Evolutionary conservation across 2,888 invertebrate species (phyloP), one percentile per base, ranked within the genome.

Genomic region (Ptilodon capucinus): DNA sequence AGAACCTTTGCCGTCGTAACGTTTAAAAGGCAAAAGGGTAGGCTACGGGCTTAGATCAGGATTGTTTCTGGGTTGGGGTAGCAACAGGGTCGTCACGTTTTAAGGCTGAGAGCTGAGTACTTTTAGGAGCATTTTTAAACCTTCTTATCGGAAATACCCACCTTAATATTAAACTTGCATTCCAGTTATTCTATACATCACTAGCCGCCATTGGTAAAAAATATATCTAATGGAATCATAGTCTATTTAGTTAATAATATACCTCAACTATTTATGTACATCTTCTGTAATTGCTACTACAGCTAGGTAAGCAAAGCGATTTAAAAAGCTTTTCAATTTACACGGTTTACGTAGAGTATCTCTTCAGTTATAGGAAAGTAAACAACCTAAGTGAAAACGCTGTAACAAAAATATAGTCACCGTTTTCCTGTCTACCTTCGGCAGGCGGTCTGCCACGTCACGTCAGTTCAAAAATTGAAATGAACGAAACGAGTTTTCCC

Each of bases 381-480:
- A n/a, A n/a, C n/a, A n/a, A n/a, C n/a, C n/a, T n/a, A n/a, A n/a
- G n/a, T n/a, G n/a, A n/a, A n/a, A n/a, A 32, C 32, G 32, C 14
- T 14, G 32, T 32, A 32, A 6, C 14, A n/a, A 32, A 41, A 40
- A 38, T 46, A 48, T 30, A n/a, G n/a, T n/a, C 17, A 25, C 11
- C 44, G 43, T 45, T 45, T 40, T 39, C 41, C 45, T 59, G 52
- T 49, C 49, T 50, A 46, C 48, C 18, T 6, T 6, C 32, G 11
- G 34, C 40, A 17, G 21, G 21, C 25, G 41, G 30, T 34, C 38
- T 44, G 48, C 47, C 50, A 53, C 46, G 48, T 48, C 50, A 53
- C 46, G 48, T 30, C 34, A 52, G 48, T 45, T 62, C 61, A 57
- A 64, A 64, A 62, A 62, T 64, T 64, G 44, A 64, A 62, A 60